phyloP scores from a whole-genome alignment of 2,888 invertebrate genomes.

The Hypena proboscidalis region DNA sequence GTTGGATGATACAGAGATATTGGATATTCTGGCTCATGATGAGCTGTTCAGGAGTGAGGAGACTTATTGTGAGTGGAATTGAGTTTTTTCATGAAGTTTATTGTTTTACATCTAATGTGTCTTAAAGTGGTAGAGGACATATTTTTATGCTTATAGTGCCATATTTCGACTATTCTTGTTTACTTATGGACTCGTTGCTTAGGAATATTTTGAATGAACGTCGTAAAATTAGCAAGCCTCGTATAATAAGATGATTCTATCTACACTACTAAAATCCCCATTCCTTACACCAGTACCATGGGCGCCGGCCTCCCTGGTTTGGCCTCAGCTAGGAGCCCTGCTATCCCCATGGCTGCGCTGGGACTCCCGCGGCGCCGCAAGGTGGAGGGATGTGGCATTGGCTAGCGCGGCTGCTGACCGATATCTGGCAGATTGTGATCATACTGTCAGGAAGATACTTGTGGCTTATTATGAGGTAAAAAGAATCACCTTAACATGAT shows the following conservation, averaged over 20 bases:
- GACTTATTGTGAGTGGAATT: conserved; percentile 85
- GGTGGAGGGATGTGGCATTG: conserved; percentile 87
- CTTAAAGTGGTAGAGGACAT: too few species aligned
- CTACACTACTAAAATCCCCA: too few species aligned
- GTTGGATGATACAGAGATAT: conserved; percentile 92
- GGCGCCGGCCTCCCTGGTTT: conserved; percentile 89
- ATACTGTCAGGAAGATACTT: conserved; percentile 77
- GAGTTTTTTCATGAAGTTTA: neutral
- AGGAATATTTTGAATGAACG: too few species aligned
- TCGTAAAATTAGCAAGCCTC: too few species aligned
- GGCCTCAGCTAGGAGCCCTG: conserved; percentile 88
- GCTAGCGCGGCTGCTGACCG: conserved; percentile 86
- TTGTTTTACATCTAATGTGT: too few species aligned
- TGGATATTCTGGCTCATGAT: conserved; percentile 88
- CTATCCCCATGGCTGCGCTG: conserved; percentile 89
- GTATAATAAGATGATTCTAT: too few species aligned
- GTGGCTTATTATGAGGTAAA: conserved; percentile 86
- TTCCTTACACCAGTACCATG: conserved; percentile 86
- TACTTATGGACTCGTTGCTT: too few species aligned
- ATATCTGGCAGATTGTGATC: conserved; percentile 83
- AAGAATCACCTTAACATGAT: too few species aligned
- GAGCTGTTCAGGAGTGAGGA: conserved; percentile 86
- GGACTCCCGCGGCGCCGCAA: conserved; percentile 86
- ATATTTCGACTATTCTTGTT: too few species aligned
- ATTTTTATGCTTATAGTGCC: too few species aligned